These are phyloP conservation scores for Echinometra lucunter DNA, from an alignment of 53 echinoderm and acorn worm genomes.

Conservation along the genomic window DNA sequence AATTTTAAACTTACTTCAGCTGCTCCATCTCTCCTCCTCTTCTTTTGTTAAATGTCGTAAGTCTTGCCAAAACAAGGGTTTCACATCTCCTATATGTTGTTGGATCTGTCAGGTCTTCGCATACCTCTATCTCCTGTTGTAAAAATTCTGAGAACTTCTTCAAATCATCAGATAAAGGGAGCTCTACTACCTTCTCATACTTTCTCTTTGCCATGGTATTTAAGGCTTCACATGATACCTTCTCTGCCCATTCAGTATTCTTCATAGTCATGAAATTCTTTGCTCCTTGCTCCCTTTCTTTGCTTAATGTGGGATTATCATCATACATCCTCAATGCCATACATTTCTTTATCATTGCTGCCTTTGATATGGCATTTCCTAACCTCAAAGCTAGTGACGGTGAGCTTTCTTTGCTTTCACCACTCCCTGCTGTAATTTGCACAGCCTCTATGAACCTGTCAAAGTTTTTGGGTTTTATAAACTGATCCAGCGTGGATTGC, in stretches of 20 bases:
- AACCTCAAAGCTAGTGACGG: conserved; percentile 41
- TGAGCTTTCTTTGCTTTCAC: no score
- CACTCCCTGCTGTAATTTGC: no score
- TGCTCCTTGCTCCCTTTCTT: conserved; percentile 47
- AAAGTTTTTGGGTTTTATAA: no score
- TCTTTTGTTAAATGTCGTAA: conserved; percentile 72
- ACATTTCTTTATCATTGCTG: conserved; percentile 49
- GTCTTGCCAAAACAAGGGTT: conserved; percentile 65
- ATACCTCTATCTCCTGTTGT: conserved; percentile 47
- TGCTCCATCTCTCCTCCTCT: conserved; percentile 67
- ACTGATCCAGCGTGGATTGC: no score
- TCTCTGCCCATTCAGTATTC: conserved; percentile 53
- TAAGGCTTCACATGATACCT: conserved; percentile 51
- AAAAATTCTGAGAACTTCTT: conserved; percentile 49
- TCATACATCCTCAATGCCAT: conserved; percentile 47
- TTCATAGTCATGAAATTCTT: conserved; percentile 50
- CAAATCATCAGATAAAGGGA: conserved; percentile 43
- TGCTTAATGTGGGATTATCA: conserved; percentile 43
- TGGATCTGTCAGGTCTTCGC: conserved; percentile 38
- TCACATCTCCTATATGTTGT: conserved; percentile 62
- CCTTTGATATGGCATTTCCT: conserved; percentile 46
- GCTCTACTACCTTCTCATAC: conserved; percentile 52
- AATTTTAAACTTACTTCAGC: conserved; percentile 67
- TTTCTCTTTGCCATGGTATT: conserved; percentile 52
- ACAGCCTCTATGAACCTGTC: no score